Base-by-base conservation (phyloP, 2,113 vertebrate species). In the Lophura nycthemera region DNA sequence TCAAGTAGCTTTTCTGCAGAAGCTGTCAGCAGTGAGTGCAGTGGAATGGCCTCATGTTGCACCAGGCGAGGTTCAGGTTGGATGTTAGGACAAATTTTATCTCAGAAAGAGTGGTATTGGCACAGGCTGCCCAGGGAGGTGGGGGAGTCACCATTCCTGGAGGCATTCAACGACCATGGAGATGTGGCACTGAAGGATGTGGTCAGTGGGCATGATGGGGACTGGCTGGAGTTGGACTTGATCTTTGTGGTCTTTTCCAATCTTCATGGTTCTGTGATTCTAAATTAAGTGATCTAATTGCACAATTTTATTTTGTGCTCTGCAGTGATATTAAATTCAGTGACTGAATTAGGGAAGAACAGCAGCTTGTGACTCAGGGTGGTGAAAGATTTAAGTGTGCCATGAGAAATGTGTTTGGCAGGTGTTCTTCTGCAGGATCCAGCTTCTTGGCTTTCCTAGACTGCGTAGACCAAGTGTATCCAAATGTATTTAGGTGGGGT, bases 261-360 rank as follows among this genome's bases (percentile, higher is more conserved):
- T 54, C 52, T 54, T 54, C 27, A 30, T 27, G 27, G 9, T 29
- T 30, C 15, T 30, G 52, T 30, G 27, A 10, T 54, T 54, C 52
- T 54, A 29, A 29, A 88, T 81, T 61, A 87, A 81, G 48, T 70
- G n/a, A 86, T 86, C 70, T 91, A 85, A 88, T 92, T 77, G 32
- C 36, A 38, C 63, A 29, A 4, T 73, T 80, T 88, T 34, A 8
- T 22, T 84, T 92, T 88, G 66, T 70, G n/a, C 73, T 72, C 60
- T 83, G 19, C 42, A 29, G 80, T 79, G 10, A 10, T 54, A 30
- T 30, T 29, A 54, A 54, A 17, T 71, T 74, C 60, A 30, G 54
- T 73, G 88, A 22, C 32, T 67, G 48, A 36, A 79, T 77, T 80
- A 69, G 13, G 66, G 71, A 74, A 16, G 24, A 89, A 43, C 47